Conservation (phyloP, 2,113 vertebrate species). For the Dipodomys merriami region DNA sequence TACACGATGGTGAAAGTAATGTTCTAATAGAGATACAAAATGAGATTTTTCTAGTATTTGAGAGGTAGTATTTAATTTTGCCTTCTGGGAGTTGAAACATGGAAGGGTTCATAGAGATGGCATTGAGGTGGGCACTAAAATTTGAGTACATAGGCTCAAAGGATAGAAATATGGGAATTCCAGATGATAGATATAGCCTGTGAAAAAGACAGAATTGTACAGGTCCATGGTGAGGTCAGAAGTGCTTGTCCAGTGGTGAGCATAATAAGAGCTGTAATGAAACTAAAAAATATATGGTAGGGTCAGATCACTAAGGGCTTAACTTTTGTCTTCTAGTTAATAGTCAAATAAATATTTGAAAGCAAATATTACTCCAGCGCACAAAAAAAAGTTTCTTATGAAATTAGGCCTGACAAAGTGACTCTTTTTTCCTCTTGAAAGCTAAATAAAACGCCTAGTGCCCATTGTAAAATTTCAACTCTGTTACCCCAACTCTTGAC, state of each 20-base stretch:
- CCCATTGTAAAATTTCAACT: neutral
- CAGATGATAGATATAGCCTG: neutral
- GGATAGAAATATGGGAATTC: neutral
- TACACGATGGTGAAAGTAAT: neutral
- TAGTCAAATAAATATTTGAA: neutral
- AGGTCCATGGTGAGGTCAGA: neutral
- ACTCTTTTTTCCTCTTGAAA: neutral
- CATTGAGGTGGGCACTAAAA: neutral
- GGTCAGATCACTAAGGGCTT: neutral
- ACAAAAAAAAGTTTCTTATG: slow-evolving; percentile 29
- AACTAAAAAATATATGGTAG: neutral
- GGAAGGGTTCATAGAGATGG: neutral
- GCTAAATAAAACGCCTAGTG: neutral
- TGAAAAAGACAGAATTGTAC: neutral
- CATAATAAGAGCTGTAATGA: neutral
- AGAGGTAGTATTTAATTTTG: slow-evolving; percentile 28
- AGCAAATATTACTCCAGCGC: neutral
- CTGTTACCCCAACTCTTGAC: neutral
- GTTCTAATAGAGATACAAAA: neutral
- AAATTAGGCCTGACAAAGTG: neutral
- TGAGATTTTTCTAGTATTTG: neutral
- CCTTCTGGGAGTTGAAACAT: neutral
- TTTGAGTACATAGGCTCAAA: slow-evolving; percentile 3
- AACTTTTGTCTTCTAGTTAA: neutral
- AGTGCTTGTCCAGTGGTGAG: neutral